Base-by-base conservation (phyloP, 2,888 invertebrate species). In the Cylloceria caligata region DNA sequence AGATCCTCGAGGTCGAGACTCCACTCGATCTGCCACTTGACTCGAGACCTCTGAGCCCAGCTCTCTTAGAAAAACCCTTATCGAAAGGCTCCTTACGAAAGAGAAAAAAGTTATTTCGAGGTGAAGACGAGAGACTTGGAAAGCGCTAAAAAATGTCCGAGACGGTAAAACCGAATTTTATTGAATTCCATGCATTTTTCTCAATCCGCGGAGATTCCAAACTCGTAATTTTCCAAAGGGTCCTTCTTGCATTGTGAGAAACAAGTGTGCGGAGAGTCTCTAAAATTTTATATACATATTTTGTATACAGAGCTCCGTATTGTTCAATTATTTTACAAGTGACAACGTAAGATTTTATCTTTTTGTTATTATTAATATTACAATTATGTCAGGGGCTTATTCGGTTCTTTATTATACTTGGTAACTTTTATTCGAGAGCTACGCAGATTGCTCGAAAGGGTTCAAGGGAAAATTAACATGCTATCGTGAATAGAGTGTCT, bases 21-120 rank as follows among this genome's bases (percentile, higher is more conserved):
- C n/a, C 76, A 64, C 80, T 80, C 80, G 74, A 74, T 68, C 80
- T 55, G 36, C 69, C 74, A 74, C 69, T 80, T 74, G 68, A 80
- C 80, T 80, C 62, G 11, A 21, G 45, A 45, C 55, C 62, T n/a
- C 57, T 64, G 21, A 34, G 5, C 21, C 34, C 60, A 13, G 13
- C 6, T 24, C 27, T 27, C 55, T 9, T 55, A 19, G 1, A 7
- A 69, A 49, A 39, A 27, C 36, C 36, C 71, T 34, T 27, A 36
- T 36, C 49, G 36, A 39, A 16, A 30, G 52, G 4, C 5, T 45
- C 11, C 62, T 16, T 5, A 16, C 36, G 62, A 11, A 27, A 9
- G 27, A 30, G 24, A 39, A 62, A 27, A 24, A 36, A 39, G 60
- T 77, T 69, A 69, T 69, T 69, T 42, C 69, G 27, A 52, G 52